Conservation (phyloP, 2,113 vertebrate genomes). For the Anhinga rufa region DNA sequence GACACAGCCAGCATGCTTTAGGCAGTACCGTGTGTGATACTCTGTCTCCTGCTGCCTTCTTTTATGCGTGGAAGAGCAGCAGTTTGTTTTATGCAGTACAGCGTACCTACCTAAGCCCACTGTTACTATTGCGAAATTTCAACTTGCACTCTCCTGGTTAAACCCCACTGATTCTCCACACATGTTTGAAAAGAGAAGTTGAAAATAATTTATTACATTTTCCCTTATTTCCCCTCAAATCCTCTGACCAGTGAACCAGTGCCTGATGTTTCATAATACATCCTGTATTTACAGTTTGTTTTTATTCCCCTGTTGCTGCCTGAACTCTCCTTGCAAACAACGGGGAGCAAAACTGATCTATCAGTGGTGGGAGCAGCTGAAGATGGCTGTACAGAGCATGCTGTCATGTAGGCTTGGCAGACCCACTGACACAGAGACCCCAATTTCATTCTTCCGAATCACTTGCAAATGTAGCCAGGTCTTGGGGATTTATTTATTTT, state of each 20-base stretch:
- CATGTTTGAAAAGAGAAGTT: neutral
- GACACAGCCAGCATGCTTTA: conserved; percentile 71
- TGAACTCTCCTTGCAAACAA: neutral
- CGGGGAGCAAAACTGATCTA: neutral
- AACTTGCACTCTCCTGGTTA: neutral
- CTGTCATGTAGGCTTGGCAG: neutral
- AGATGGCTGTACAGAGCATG: neutral
- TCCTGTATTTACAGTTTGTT: conserved; percentile 11
- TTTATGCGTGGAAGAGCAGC: conserved; percentile 14
- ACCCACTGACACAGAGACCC: conserved; percentile 52
- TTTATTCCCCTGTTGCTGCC: neutral
- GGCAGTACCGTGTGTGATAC: conserved; percentile 70
- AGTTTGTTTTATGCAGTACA: neutral
- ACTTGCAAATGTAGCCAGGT: neutral
- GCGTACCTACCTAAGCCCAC: neutral
- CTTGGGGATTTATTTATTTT: neutral
- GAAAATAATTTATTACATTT: neutral
- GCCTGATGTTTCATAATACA: neutral
- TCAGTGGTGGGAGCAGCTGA: neutral
- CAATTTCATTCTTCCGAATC: neutral
- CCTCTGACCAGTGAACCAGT: neutral
- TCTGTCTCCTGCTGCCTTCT: conserved; percentile 40
- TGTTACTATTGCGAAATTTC: neutral
- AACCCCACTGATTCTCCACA: neutral
- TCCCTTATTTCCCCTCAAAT: neutral